Evolutionary conservation across 1,140 invertebrate species (phyloP), one percentile per base, ranked within the genome.

Genomic region (Brachionus sp.): DNA sequence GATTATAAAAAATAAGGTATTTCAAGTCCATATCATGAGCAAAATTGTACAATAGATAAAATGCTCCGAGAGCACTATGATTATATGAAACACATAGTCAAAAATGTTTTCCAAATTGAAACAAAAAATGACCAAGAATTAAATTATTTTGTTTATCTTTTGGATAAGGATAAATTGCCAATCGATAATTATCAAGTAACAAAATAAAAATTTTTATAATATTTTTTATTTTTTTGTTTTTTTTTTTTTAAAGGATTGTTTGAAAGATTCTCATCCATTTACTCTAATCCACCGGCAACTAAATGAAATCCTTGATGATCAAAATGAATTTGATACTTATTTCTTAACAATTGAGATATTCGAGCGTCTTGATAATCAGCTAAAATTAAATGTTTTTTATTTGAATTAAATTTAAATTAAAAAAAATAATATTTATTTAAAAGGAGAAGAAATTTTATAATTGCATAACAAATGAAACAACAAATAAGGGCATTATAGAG

Each of bases 271-370:
- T 10, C 39, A 39, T 19, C 19, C 77, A 33, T 80, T 80, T 44
- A 42, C 7, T 6, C 50, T 62, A 10, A 80, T 80, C 29, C 57
- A 42, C 57, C 37, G 35, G 19, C 77, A 80, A 13, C 23, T 80
- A 25, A 80, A 62, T 6, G 77, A 80, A 25, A 80, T 80, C 12
- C 25, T 80, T 42, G 77, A 80, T 25, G 62, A 57, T 35, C 77
- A 57, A 66, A 80, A 42, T 66, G 77, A 33, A 13, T 80, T 37
- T 42, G 77, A 80, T 37, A 29, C 50, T n/a, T 80, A 62, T 25
- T 80, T 39, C 25, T 13, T 80, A 39, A 42, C 53, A 10, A 37
- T 80, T 62, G 77, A 80, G 16, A 39, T 80, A 29, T 57, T 62
- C 19, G 37, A 80, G 25, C 23, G 57, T 42, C 33, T 80, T 5